These are phyloP conservation scores for Hippolais icterina DNA, from an alignment of 2,113 vertebrate genomes.

Conservation along the genomic window DNA sequence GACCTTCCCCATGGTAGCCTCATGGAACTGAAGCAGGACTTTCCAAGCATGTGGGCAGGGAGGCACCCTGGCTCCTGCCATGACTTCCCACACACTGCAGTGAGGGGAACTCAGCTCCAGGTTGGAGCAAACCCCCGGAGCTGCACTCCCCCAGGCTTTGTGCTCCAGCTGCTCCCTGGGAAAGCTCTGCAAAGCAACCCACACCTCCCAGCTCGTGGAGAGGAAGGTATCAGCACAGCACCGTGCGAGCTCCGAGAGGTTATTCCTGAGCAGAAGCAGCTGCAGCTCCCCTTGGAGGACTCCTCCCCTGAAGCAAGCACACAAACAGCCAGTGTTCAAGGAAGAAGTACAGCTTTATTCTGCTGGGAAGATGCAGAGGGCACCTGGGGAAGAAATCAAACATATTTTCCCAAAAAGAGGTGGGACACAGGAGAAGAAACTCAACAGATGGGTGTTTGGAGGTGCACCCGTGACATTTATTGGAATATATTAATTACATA, in stretches of 20 bases:
- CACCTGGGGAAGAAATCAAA: not conserved
- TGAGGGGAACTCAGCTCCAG: not conserved
- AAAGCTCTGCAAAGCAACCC: not conserved
- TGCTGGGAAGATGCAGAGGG: not conserved
- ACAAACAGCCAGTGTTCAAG: not conserved
- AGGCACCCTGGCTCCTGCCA: not conserved
- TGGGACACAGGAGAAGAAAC: not conserved
- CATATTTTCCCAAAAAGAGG: not conserved
- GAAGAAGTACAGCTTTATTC: slow-evolving; percentile 18
- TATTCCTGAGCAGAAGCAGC: not conserved
- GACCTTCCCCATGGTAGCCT: not conserved
- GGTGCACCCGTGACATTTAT: not conserved
- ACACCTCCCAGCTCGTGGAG: not conserved
- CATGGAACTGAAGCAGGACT: not conserved
- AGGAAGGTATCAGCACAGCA: not conserved
- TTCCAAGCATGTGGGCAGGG: not conserved
- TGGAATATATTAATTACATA: not conserved
- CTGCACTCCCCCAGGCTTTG: not conserved
- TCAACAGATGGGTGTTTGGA: not conserved
- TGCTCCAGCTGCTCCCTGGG: not conserved
- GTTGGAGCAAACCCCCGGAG: not conserved
- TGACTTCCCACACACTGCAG: not conserved
- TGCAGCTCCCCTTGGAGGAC: not conserved
- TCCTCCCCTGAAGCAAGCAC: not conserved
- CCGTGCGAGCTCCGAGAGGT: not conserved